Conservation (phyloP, 2,113 vertebrate species). For the Phyllostomus hastatus region DNA sequence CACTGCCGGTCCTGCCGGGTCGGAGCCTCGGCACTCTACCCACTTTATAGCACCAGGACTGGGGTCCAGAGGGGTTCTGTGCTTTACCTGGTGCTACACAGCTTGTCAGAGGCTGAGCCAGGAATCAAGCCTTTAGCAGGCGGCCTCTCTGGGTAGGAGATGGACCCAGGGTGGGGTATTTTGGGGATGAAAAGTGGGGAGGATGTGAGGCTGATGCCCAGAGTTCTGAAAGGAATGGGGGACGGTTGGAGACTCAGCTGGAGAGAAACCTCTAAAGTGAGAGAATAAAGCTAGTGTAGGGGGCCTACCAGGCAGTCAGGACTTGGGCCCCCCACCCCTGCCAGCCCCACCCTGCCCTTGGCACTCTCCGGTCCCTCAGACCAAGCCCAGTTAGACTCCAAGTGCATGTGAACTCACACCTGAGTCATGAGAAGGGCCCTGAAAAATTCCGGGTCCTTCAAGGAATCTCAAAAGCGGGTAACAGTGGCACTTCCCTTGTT, state of each 20-base stretch:
- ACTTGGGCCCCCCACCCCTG: neutral
- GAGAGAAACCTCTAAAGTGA: neutral
- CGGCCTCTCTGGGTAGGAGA: neutral
- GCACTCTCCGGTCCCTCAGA: neutral
- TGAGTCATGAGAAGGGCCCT: neutral
- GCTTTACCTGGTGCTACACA: neutral
- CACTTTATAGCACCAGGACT: neutral
- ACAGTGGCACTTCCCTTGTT: neutral
- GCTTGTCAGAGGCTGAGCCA: neutral
- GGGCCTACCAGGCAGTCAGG: neutral
- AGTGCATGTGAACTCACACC: neutral
- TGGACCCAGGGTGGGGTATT: neutral
- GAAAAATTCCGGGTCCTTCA: neutral
- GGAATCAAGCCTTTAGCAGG: neutral
- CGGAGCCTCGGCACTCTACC: fast-evolving
- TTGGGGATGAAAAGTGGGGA: neutral
- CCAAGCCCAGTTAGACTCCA: neutral
- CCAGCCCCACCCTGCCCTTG: neutral
- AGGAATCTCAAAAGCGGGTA: neutral
- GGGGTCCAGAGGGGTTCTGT: neutral
- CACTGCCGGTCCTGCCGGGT: neutral
- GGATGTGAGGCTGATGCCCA: neutral
- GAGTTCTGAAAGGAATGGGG: neutral
- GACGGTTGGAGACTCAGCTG: neutral
- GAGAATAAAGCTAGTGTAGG: neutral